phyloP scores from a whole-genome alignment of 2,888 invertebrate species.

The Apantesis nais region DNA sequence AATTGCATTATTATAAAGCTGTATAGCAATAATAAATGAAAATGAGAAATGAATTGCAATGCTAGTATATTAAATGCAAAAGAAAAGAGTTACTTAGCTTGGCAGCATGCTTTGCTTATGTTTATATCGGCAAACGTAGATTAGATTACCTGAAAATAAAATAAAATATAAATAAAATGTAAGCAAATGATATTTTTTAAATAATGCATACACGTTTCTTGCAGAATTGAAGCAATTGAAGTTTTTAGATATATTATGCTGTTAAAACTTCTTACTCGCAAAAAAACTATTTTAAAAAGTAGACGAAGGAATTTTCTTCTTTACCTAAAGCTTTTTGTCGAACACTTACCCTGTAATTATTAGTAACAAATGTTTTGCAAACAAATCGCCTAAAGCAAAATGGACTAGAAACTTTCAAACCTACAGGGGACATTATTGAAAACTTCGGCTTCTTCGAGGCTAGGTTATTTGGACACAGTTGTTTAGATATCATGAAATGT shows the following conservation, averaged over 20 bases:
- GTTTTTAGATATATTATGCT: not conserved
- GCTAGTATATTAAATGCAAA: not conserved
- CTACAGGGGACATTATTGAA: not conserved
- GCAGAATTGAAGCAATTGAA: not conserved
- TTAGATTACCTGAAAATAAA: constrained; percentile 10
- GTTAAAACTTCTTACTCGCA: too few relatives aligned
- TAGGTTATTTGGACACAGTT: too few relatives aligned
- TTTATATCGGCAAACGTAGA: not conserved
- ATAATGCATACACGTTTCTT: not conserved
- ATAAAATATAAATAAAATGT: not conserved
- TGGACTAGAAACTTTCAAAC: too few relatives aligned
- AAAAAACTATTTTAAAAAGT: too few relatives aligned
- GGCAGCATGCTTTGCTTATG: constrained; percentile 4
- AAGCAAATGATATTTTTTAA: not conserved
- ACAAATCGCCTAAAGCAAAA: too few relatives aligned
- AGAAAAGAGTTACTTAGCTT: not conserved
- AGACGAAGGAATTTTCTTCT: not conserved
- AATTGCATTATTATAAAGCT: not conserved
- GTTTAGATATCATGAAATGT: too few relatives aligned
- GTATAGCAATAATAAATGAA: not conserved
- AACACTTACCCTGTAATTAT: not conserved
- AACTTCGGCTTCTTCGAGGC: not conserved
- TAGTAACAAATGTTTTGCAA: too few relatives aligned
- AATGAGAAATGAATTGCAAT: not conserved
- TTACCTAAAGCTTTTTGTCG: not conserved